Evolutionary conservation across 2,888 invertebrate genomes (phyloP).

Genomic region (Coleophora deauratella): DNA sequence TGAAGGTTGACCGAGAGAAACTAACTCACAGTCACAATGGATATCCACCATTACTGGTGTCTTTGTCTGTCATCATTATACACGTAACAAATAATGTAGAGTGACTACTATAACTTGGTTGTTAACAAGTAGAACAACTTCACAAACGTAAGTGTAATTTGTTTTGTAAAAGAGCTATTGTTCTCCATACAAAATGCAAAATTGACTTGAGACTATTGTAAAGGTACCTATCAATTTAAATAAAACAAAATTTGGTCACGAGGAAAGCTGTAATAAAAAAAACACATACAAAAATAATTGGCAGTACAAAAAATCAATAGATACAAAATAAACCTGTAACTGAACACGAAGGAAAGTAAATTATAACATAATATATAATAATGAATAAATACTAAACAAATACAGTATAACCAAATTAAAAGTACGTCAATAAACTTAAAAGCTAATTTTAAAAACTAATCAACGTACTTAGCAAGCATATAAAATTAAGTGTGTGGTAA

Average conservation of each 20-base stretch:
- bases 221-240: constrained; percentile 8
- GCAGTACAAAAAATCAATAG: neutral
- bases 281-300: constrained; percentile 16
- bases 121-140: constrained; percentile 9
- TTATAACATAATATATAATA: constrained; percentile 1
- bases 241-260: constrained; percentile 19
- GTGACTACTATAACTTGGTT: constrained; percentile 5
- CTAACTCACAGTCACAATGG: constrained; percentile 29
- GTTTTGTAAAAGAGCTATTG: neutral
- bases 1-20: constrained; percentile 51
- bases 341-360: neutral
- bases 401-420: neutral
- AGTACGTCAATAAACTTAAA: neutral
- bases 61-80: constrained; percentile 19
- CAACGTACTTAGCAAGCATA: neutral
- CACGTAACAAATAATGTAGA: too few species aligned
- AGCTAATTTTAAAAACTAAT: neutral
- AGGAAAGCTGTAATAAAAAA: constrained; percentile 21
- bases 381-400: neutral
- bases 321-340: neutral
- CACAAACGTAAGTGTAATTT: constrained; percentile 2
- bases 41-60: constrained; percentile 35
- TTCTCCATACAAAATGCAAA: neutral
- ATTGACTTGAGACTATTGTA: neutral
- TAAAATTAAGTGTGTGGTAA: neutral